Conservation (phyloP, 2,888 invertebrate species). For the Polylopha cassiicola region DNA sequence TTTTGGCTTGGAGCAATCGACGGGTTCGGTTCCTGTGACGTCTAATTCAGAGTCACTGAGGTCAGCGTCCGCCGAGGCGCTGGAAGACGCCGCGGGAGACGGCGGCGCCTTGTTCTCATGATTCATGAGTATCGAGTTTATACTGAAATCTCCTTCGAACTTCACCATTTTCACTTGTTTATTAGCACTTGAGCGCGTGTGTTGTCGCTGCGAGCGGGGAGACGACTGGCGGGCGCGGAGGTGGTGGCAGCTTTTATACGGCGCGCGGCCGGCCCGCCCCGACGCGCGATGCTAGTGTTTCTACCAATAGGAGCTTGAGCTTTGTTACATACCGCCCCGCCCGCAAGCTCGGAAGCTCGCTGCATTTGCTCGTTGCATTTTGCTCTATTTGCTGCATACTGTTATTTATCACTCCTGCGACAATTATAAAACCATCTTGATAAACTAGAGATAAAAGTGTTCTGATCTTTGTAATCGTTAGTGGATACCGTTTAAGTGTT, state of each 20-base stretch:
- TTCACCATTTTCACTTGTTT: conserved; percentile 61
- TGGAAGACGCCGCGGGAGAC: conserved; percentile 61
- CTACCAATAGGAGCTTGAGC: conserved; percentile 52
- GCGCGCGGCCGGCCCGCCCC: conserved; percentile 45
- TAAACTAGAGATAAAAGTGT: too few relatives aligned
- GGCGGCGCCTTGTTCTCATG: conserved; percentile 63
- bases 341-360: conserved; percentile 44
- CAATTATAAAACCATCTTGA: too few relatives aligned
- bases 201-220: conserved; percentile 54
- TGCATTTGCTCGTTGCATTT: too few relatives aligned
- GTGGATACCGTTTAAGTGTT: too few relatives aligned
- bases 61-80: conserved; percentile 58
- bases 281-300: conserved; percentile 35
- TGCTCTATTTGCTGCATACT: too few relatives aligned
- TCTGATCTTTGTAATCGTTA: too few relatives aligned
- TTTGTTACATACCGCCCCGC: conserved; percentile 63
- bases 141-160: conserved; percentile 86
- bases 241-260: conserved; percentile 60
- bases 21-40: conserved; percentile 85
- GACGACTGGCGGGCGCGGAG: conserved; percentile 67
- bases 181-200: conserved; percentile 43
- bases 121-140: conserved; percentile 85
- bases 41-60: conserved; percentile 84
- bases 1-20: conserved; percentile 81
- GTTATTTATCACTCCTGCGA: too few relatives aligned